A percentile compares a stretch with the other conserved stretches of the same genome.
Conservation (phyloP, 2,113 vertebrate species). For the Xenus cinereus region DNA sequence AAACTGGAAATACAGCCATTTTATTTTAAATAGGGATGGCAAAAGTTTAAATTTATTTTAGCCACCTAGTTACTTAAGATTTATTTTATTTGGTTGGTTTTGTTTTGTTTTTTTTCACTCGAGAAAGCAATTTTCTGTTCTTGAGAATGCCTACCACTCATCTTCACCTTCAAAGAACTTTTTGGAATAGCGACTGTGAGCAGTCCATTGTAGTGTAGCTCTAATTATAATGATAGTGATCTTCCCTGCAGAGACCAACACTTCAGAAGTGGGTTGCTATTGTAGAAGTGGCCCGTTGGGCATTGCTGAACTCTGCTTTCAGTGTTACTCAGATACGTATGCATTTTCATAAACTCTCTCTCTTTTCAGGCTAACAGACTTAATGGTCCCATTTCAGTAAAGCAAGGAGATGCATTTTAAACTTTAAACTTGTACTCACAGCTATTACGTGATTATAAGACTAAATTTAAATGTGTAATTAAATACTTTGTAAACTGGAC, state of each 20-base stretch:
- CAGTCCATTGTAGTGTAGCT: conserved; percentile 22
- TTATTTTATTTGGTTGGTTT: neutral
- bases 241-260: conserved; percentile 52
- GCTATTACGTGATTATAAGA: neutral
- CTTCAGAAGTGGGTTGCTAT: conserved; percentile 30
- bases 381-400: neutral
- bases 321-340: neutral
- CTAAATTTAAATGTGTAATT: conserved; percentile 18
- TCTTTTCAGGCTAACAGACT: conserved; percentile 9
- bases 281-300: conserved; percentile 37
- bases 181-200: conserved; percentile 16
- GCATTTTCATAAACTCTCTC: conserved; percentile 25
- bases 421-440: neutral
- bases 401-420: neutral
- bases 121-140: conserved; percentile 21
- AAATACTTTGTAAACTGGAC: neutral
- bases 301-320: conserved; percentile 45
- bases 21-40: neutral
- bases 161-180: conserved; percentile 53
- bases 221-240: conserved; percentile 62
- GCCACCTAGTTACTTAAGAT: neutral
- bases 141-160: conserved; percentile 40
- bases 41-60: neutral
- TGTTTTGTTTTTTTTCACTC: neutral
- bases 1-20: neutral